phyloP scores from a whole-genome alignment of 2,797 vertebrate genomes.

The Epinephelus awoara region DNA sequence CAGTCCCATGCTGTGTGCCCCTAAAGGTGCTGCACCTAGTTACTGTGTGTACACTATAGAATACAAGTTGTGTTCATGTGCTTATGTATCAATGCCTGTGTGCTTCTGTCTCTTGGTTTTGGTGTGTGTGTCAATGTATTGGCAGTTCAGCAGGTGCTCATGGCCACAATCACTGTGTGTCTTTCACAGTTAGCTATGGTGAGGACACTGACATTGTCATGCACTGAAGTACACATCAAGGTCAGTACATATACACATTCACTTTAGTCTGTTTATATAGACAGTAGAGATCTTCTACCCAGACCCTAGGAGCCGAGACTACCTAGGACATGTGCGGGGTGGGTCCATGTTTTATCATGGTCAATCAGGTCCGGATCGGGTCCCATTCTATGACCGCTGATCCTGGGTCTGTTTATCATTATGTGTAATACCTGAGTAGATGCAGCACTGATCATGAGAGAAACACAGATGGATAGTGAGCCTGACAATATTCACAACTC shows the following conservation, averaged over 20 bases:
- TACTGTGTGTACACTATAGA: neutral
- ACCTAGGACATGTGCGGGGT: too few species aligned
- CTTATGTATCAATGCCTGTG: neutral
- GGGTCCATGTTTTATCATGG: too few species aligned
- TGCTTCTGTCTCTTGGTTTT: neutral
- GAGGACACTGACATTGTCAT: slow-evolving; percentile 26
- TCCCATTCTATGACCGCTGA: too few species aligned
- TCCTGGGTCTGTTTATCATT: too few species aligned
- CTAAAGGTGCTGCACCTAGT: neutral
- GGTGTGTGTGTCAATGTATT: slow-evolving; percentile 8
- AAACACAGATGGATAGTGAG: too few species aligned
- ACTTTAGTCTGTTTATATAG: neutral
- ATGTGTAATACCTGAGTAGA: too few species aligned
- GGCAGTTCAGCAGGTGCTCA: slow-evolving; percentile 44
- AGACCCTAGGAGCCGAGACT: too few species aligned
- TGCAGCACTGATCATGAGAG: too few species aligned
- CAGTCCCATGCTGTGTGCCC: too few species aligned
- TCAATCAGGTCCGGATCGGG: too few species aligned
- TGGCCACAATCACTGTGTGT: slow-evolving; percentile 39
- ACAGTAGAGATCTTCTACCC: too few species aligned
- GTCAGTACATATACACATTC: slow-evolving; percentile 7
- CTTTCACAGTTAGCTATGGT: slow-evolving; percentile 50
- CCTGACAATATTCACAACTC: too few species aligned
- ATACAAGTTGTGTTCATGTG: neutral
- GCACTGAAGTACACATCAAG: slow-evolving; percentile 24